phyloP scores from a whole-genome alignment of 2,888 invertebrate genomes.

The Heliconius sara region DNA sequence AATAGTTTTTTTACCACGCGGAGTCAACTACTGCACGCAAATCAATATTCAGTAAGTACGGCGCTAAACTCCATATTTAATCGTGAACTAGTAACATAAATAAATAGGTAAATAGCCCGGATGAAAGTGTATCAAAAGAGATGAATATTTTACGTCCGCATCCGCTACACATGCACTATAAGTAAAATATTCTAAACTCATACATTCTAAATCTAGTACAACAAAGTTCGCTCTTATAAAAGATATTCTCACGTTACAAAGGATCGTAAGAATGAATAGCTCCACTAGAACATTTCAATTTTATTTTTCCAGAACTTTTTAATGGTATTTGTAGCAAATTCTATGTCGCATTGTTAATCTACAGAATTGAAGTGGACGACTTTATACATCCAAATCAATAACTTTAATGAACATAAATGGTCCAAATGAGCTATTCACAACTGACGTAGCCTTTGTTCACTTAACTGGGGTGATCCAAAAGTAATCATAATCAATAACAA shows the following conservation, averaged over 20 bases:
- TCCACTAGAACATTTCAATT: conserved; percentile 10
- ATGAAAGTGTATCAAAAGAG: conserved; percentile 4
- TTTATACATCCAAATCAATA: conserved; percentile 4
- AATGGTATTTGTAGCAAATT: conserved; percentile 5
- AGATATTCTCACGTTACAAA: conserved; percentile 9
- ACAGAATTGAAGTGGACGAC: neutral
- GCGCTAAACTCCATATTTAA: too few species aligned
- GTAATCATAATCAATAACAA: too few species aligned
- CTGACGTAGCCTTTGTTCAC: neutral
- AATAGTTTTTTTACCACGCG: neutral
- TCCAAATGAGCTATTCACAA: conserved; percentile 7
- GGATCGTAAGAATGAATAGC: conserved; percentile 18
- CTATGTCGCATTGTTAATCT: neutral
- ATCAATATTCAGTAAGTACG: neutral
- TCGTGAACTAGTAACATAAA: neutral
- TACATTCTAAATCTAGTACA: conserved; percentile 1
- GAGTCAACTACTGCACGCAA: neutral
- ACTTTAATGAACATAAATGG: neutral
- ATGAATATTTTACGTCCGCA: neutral
- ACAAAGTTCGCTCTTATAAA: conserved; percentile 11
- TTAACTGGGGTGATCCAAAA: too few species aligned
- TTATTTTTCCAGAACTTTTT: conserved; percentile 8
- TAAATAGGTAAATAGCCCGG: neutral
- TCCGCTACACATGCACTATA: neutral
- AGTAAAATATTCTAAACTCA: conserved; percentile 6